Base-by-base conservation (phyloP, 2,113 vertebrate species). In the Leucoraja erinaceus region DNA sequence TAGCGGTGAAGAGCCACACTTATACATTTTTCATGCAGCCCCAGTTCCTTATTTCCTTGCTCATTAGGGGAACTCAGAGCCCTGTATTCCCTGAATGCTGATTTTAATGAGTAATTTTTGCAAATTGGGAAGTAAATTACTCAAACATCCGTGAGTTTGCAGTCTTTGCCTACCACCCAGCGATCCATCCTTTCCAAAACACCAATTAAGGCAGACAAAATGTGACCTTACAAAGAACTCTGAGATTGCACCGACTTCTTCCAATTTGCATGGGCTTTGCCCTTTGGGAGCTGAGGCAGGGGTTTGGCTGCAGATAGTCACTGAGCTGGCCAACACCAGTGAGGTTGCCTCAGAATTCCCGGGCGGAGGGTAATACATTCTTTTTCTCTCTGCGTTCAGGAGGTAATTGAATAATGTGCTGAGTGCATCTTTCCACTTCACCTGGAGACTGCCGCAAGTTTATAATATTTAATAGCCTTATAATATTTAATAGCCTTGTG, bases 91-190 rank as follows among this genome's bases (percentile, higher is more conserved):
- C 90, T 47, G 68, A 68, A 91, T 91, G 38, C 66, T 72, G 22
- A 74, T 91, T 91, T 91, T 91, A 91, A 91, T 91, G 90, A 91
- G 66, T 91, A 91, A 72, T 91, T 72, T 72, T 91, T 38, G 70
- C 66, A 91, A 91, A 91, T 72, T 91, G 66, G 90, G 90, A 91
- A 91, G 66, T 91, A 91, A 91, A 91, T 91, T 91, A 91, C 90
- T 91, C 90, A 72, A 91, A 91, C 33, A 91, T 91, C 16, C 16
- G 90, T 91, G 33, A 25, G 38, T 91, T 74, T 72, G 66, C 68
- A 72, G 33, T 72, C 90, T 33, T 68, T 91, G 33, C 68, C 90
- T 91, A 91, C 90, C 63, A 91, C 33, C 83, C 38, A 14, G 33
- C 38, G 22, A 20, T 54, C 66, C 9, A 54, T 54, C 31, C 90